Conservation (phyloP, 2,113 vertebrate species). For the Clarias gariepinus region DNA sequence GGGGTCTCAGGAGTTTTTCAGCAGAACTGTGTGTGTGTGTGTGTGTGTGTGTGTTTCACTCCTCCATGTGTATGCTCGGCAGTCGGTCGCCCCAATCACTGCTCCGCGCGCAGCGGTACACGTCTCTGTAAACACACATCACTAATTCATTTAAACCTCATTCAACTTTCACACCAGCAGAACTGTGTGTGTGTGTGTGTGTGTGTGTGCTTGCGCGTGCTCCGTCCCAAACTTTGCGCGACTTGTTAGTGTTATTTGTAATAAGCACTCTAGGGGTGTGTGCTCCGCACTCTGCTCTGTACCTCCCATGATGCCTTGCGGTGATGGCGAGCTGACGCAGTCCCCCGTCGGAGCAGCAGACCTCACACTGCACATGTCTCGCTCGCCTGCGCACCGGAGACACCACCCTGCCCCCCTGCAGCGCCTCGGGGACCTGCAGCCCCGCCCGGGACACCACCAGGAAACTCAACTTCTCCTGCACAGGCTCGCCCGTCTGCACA, state of each 20-base stretch:
- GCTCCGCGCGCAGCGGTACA: slow-evolving; percentile 82
- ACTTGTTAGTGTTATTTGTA: background rate
- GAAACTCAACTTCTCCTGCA: slow-evolving; percentile 81
- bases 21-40: background rate
- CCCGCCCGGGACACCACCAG: slow-evolving; percentile 71
- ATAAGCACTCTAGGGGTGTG: background rate
- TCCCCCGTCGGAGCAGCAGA: slow-evolving; percentile 76
- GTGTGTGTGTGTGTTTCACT: background rate
- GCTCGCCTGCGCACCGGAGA: slow-evolving; percentile 72
- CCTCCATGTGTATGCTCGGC: slow-evolving; percentile 59
- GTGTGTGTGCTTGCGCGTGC: background rate
- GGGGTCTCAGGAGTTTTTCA: background rate
- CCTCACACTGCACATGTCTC: slow-evolving; percentile 80
- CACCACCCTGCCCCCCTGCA: slow-evolving; percentile 76
- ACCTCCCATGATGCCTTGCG: slow-evolving; percentile 77
- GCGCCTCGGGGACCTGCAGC: background rate
- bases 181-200: background rate
- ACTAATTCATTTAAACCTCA: background rate
- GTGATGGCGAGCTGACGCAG: slow-evolving; percentile 78
- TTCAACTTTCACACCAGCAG: background rate
- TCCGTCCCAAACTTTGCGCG: too few relatives aligned
- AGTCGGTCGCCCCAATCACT: slow-evolving; percentile 83
- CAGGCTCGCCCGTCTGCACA: slow-evolving; percentile 65
- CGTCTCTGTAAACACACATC: slow-evolving; percentile 68
- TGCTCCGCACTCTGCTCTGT: background rate